Conservation (phyloP, 1,140 invertebrate genomes). For the Bombus difficillimus region DNA sequence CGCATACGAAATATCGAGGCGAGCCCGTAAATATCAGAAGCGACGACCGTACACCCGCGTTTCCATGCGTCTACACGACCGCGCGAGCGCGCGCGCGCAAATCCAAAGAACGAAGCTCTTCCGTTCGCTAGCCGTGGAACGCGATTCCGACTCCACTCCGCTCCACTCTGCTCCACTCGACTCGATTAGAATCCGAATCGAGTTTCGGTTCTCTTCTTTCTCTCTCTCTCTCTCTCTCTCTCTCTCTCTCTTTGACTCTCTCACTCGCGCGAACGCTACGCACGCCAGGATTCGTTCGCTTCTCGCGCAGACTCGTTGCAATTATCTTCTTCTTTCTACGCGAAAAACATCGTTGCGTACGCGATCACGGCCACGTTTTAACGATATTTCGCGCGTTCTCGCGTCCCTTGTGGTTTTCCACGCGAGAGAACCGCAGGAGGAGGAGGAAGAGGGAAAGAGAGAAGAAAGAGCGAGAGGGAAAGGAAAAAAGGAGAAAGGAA, state of each 20-base stretch:
- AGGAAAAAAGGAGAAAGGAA: background rate
- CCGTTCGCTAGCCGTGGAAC: too few relatives aligned
- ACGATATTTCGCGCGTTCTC: background rate
- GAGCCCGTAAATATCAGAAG: slow-evolving; percentile 60
- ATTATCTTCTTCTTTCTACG: background rate
- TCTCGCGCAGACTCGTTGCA: background rate
- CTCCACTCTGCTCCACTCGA: background rate
- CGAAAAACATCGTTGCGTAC: background rate
- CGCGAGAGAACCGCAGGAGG: too few relatives aligned
- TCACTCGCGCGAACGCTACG: too few relatives aligned
- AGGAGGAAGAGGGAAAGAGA: background rate
- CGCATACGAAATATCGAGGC: slow-evolving; percentile 61
- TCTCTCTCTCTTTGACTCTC: background rate
- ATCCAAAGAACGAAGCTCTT: background rate
- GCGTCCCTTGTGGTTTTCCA: background rate
- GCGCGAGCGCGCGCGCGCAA: background rate
- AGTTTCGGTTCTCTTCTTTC: background rate
- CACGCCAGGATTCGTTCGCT: background rate
- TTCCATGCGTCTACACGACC: background rate
- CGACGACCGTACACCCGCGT: slow-evolving; percentile 48
- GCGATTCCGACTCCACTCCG: background rate
- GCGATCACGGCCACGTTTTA: background rate
- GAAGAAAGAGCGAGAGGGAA: background rate
- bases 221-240: background rate
- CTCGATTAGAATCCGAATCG: slow-evolving; percentile 5